Conservation (phyloP, 2,113 vertebrate genomes). For the Catagonus wagneri region DNA sequence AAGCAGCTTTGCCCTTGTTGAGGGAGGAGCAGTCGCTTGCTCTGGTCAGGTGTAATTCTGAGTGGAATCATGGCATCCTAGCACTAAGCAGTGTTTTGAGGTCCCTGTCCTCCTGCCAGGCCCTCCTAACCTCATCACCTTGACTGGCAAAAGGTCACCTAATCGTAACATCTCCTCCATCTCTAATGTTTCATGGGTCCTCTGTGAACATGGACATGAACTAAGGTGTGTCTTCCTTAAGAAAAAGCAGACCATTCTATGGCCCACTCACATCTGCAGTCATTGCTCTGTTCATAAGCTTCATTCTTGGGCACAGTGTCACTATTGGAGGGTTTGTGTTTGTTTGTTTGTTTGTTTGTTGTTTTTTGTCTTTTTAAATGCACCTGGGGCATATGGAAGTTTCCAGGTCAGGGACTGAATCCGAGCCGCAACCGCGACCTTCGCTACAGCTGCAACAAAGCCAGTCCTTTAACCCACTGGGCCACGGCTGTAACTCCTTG, state of each 20-base stretch:
- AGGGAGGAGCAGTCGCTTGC: not conserved
- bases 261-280: not conserved
- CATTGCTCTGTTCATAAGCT: not conserved
- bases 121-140: not conserved
- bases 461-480: no score
- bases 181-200: not conserved
- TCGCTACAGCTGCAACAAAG: no score
- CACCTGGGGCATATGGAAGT: no score
- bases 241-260: not conserved
- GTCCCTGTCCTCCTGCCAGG: not conserved
- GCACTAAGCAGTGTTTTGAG: not conserved
- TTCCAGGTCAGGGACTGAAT: no score
- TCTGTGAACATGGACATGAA: not conserved
- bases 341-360: no score
- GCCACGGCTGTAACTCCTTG: no score
- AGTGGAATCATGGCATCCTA: not conserved
- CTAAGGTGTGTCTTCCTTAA: not conserved
- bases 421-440: no score
- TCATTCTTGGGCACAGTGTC: not conserved
- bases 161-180: fast-evolving
- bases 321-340: not conserved
- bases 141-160: not conserved
- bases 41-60: not conserved
- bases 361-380: no score
- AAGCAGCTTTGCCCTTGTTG: not conserved